phyloP scores from a whole-genome alignment of 2,113 vertebrate genomes.

The Oreamnos americanus region DNA sequence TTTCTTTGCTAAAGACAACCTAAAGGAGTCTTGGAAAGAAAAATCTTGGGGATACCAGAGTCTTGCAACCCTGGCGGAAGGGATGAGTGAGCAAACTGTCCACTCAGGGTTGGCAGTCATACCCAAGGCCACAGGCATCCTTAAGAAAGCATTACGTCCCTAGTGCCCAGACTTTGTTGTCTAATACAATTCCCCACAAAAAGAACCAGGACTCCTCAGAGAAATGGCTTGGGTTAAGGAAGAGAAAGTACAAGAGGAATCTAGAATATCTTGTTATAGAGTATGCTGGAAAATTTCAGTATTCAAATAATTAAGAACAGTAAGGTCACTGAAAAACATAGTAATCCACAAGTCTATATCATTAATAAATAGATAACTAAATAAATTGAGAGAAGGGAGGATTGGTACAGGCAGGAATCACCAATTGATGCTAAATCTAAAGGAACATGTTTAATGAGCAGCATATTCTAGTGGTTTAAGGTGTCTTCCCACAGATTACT shows the following conservation, averaged over 20 bases:
- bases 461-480: not conserved
- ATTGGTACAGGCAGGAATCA: not conserved
- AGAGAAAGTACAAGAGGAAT: not conserved
- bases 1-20: not conserved
- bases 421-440: not conserved
- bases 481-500: not conserved
- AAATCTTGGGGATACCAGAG: not conserved
- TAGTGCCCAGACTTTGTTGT: not conserved
- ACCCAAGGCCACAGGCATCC: not conserved
- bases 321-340: not conserved
- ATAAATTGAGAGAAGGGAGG: not conserved
- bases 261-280: not conserved
- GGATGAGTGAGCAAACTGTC: not conserved
- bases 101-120: not conserved
- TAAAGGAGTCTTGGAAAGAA: not conserved
- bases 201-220: not conserved
- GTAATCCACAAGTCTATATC: not conserved
- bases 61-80: not conserved
- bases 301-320: not conserved
- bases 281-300: not conserved
- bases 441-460: not conserved
- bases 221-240: not conserved
- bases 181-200: not conserved
- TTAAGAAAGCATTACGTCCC: not conserved
- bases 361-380: not conserved